These are phyloP conservation scores for Paradoxurus hermaphroditus DNA, from an alignment of 2,113 vertebrate genomes.

Conservation along the genomic window DNA sequence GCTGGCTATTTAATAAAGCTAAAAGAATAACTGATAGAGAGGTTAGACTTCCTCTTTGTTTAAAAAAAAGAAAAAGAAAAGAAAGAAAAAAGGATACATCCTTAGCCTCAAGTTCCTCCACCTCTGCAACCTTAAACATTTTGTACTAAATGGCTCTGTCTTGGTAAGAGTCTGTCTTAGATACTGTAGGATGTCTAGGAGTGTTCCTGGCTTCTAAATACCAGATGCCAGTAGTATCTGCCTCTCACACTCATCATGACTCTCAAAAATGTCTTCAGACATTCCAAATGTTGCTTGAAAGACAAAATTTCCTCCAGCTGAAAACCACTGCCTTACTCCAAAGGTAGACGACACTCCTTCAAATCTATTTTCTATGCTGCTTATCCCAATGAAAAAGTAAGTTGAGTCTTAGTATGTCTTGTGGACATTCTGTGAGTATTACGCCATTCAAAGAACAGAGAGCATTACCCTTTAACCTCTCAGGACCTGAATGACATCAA, in stretches of 20 bases:
- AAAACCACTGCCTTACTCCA: background rate
- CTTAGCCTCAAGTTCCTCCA: background rate
- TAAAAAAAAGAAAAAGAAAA: background rate
- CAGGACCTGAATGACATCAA: background rate
- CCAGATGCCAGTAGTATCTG: background rate
- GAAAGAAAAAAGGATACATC: background rate
- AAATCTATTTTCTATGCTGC: background rate
- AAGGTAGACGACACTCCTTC: background rate
- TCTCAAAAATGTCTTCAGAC: background rate
- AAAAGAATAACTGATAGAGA: background rate
- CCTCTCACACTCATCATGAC: background rate
- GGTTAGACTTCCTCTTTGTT: background rate
- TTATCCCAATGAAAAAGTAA: background rate
- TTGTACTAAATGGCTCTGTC: background rate
- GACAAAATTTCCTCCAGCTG: background rate
- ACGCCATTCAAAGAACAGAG: background rate
- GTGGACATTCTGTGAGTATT: background rate
- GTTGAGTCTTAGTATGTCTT: background rate
- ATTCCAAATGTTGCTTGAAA: background rate
- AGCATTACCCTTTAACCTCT: background rate
- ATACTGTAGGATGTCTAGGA: background rate
- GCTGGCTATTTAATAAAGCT: background rate
- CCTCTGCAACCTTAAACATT: background rate
- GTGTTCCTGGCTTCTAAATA: background rate
- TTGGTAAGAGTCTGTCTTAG: background rate